These are phyloP conservation scores for Corynorhinus townsendii DNA, from an alignment of 2,113 vertebrate genomes.

Conservation along the genomic window DNA sequence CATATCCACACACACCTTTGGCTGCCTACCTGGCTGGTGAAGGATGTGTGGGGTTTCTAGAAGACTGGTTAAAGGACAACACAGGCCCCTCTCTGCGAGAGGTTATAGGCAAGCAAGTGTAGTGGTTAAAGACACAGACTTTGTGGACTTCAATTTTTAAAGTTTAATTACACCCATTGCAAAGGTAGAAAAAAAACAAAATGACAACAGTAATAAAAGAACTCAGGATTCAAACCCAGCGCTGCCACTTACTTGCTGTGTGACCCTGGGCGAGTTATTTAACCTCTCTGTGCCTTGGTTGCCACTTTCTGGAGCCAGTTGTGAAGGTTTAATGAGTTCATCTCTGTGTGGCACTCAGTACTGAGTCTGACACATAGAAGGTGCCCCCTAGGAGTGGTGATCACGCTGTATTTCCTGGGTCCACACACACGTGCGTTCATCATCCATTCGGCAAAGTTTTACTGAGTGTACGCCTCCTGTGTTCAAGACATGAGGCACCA, in stretches of 20 bases:
- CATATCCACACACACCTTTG: background rate
- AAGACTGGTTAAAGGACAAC: background rate
- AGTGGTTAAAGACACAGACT: background rate
- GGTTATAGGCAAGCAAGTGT: background rate
- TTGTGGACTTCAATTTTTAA: background rate
- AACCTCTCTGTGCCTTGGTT: background rate
- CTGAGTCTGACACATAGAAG: background rate
- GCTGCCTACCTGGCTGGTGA: background rate
- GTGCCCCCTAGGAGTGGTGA: background rate
- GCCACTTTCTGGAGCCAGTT: background rate
- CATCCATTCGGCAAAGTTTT: background rate
- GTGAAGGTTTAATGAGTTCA: background rate
- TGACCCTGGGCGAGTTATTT: background rate
- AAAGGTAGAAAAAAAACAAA: background rate
- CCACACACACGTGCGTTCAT: rapidly evolving
- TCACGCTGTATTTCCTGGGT: background rate
- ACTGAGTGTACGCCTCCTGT: background rate
- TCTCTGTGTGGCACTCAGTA: background rate
- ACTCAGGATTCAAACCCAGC: background rate
- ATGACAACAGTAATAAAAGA: background rate
- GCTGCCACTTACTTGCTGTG: background rate
- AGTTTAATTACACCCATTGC: background rate
- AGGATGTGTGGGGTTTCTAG: background rate
- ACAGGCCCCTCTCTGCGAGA: background rate
- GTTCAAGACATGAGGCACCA: rapidly evolving